Percentiles rank a stretch among this genome's conserved stretches.
These are phyloP conservation scores for Leptarthrus brevirostris DNA, from an alignment of 2,888 invertebrate genomes.

Conservation along the genomic window DNA sequence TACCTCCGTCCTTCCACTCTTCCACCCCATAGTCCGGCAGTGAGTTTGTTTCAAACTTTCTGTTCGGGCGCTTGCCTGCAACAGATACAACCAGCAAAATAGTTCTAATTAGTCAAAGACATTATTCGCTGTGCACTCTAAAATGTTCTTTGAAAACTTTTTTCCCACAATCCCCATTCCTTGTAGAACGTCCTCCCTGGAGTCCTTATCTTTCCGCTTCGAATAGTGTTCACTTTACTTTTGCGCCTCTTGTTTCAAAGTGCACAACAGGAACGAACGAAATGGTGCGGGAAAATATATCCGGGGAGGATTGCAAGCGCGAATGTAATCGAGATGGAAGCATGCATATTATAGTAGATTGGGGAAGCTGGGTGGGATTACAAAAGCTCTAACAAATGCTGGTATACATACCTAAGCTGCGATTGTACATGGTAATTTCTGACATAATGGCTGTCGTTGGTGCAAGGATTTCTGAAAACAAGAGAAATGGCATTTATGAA, in stretches of 20 bases:
- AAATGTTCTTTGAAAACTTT: not conserved
- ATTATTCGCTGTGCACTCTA: conserved; percentile 15
- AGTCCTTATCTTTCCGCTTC: not conserved
- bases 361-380: not conserved
- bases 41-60: conserved; percentile 72
- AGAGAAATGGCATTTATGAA: conserved; percentile 50
- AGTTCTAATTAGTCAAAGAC: conserved; percentile 46
- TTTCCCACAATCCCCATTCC: not conserved
- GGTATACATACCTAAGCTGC: conserved; percentile 61
- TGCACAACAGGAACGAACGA: not conserved
- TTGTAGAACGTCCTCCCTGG: not conserved
- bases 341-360: not conserved
- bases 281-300: not conserved
- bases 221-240: not conserved
- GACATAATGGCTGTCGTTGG: conserved; percentile 82
- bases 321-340: not conserved
- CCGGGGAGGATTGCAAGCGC: not conserved
- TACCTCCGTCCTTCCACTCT: conserved; percentile 79
- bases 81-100: conserved; percentile 33
- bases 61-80: conserved; percentile 66
- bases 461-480: conserved; percentile 82
- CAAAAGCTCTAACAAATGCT: not conserved
- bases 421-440: conserved; percentile 65
- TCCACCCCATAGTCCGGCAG: conserved; percentile 78
- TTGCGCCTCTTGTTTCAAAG: not conserved